These are phyloP conservation scores for Lasioglossum malachurum DNA, from an alignment of 2,888 invertebrate genomes.

Conservation along the genomic window DNA sequence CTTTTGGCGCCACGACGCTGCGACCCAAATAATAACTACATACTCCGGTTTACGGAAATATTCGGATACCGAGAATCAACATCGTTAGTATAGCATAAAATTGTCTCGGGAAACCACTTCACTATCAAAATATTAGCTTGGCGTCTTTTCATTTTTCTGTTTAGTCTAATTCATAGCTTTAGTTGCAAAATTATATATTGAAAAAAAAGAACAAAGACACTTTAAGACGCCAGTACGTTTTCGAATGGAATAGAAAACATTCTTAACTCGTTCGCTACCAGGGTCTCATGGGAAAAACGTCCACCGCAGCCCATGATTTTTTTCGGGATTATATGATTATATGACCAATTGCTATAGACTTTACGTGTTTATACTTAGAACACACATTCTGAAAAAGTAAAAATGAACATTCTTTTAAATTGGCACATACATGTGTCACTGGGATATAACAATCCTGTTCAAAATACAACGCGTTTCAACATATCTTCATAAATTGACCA, in stretches of 20 bases:
- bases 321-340: too few species aligned
- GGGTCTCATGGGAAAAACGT: too few species aligned
- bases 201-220: background rate
- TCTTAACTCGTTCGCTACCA: background rate
- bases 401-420: too few species aligned
- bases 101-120: background rate
- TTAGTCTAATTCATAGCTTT: background rate
- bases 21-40: constrained; percentile 80
- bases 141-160: background rate
- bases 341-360: too few species aligned
- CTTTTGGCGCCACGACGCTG: constrained; percentile 81
- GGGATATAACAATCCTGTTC: too few species aligned
- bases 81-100: background rate
- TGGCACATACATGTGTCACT: too few species aligned
- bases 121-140: background rate
- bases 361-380: too few species aligned
- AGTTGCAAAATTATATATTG: background rate
- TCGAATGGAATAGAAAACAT: too few species aligned
- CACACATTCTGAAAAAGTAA: too few species aligned
- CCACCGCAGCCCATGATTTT: too few species aligned
- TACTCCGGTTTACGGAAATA: constrained; percentile 44
- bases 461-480: too few species aligned
- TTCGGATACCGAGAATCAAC: background rate
- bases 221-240: background rate
- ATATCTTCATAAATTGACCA: too few species aligned